phyloP scores from a whole-genome alignment of 2,797 vertebrate genomes.

The Dendrocincla tyrannina region DNA sequence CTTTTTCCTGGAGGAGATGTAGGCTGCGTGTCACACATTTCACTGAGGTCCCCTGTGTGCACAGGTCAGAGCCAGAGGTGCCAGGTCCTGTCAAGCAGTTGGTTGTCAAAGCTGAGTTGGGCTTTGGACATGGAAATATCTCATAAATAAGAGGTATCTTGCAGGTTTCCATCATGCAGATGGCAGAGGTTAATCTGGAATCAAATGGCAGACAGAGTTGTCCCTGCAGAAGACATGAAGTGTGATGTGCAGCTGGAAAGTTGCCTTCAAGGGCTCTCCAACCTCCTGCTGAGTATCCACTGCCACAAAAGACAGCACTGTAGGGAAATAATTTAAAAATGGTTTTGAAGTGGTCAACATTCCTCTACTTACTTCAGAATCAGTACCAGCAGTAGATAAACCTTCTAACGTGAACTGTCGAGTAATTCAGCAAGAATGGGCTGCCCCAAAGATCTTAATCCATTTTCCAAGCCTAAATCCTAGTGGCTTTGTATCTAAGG shows the following conservation, averaged over 20 bases:
- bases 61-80: not conserved
- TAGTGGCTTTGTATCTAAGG: not conserved
- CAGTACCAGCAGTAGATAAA: not conserved
- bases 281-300: not conserved
- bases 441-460: not conserved
- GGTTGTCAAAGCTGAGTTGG: not conserved
- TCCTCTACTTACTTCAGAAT: not conserved
- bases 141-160: not conserved
- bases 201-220: accelerated
- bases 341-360: not conserved
- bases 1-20: not conserved
- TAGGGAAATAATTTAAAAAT: not conserved
- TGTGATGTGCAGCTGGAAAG: not conserved
- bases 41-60: not conserved
- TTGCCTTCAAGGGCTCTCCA: not conserved
- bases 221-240: not conserved
- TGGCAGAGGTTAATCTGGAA: not conserved
- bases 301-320: not conserved
- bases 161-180: not conserved
- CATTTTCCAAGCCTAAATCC: not conserved
- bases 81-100: not conserved
- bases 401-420: not conserved
- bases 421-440: not conserved
- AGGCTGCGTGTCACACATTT: not conserved
- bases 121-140: not conserved